phyloP scores from a whole-genome alignment of 2,113 vertebrate species.

The Lycocorax pyrrhopterus region DNA sequence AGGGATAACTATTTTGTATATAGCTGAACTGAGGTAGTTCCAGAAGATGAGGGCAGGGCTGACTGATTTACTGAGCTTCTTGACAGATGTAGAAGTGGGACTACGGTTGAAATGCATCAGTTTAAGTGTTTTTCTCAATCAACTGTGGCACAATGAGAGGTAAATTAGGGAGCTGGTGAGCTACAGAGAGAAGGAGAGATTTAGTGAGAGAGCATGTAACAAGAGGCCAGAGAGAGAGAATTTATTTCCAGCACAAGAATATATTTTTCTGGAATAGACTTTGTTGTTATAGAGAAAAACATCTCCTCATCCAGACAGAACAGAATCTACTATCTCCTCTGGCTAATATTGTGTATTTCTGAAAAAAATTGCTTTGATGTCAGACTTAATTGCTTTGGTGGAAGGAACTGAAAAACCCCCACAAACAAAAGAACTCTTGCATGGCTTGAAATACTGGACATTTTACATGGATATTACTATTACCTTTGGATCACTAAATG shows the following conservation, averaged over 20 bases:
- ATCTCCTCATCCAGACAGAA: background rate
- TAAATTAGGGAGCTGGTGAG: background rate
- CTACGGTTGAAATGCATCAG: background rate
- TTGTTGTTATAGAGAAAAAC: background rate
- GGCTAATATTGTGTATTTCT: background rate
- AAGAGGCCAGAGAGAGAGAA: background rate
- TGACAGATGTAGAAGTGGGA: background rate
- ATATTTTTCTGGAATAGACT: background rate
- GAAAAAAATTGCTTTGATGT: background rate
- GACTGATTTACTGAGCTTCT: background rate
- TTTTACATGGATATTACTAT: background rate
- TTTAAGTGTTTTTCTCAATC: background rate
- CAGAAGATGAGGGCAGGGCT: background rate
- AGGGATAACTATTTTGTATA: background rate
- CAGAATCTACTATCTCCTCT: background rate
- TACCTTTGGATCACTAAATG: background rate
- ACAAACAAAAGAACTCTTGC: background rate
- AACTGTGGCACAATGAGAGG: background rate
- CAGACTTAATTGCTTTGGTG: background rate
- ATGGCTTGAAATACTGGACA: background rate
- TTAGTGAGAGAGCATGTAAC: background rate
- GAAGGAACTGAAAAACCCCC: fast-evolving
- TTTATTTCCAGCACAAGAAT: background rate
- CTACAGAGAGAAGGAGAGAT: background rate
- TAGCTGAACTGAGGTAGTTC: background rate